Evolutionary conservation across 2,797 vertebrate species (phyloP).

Genomic region (Enteromius unitaeniatus): DNA sequence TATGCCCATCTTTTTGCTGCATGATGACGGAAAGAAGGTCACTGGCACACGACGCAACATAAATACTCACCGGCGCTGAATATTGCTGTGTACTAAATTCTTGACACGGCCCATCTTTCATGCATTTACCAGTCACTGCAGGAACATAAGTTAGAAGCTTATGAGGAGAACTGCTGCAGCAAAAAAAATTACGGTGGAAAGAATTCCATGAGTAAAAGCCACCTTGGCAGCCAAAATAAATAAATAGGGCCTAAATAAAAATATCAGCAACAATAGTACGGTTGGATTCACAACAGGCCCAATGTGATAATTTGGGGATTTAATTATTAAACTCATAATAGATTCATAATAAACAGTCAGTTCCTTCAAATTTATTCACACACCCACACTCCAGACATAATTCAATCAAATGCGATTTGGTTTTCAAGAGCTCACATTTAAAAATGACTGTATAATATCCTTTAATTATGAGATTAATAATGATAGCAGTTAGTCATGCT

Average conservation of each 20-base stretch:
- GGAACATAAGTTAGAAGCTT: constrained; percentile 42
- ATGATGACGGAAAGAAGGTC: constrained; percentile 53
- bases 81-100: constrained; percentile 56
- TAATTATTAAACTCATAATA: constrained; percentile 41
- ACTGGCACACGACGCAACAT: constrained; percentile 41
- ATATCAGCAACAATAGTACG: background rate
- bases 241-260: background rate
- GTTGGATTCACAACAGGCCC: constrained; percentile 18
- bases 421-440: constrained; percentile 45
- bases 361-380: constrained; percentile 44
- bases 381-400: constrained; percentile 43
- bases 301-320: constrained; percentile 34
- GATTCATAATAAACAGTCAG: constrained; percentile 54
- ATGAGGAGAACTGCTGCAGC: background rate
- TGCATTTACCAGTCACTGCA: constrained; percentile 47
- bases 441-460: constrained; percentile 51
- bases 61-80: constrained; percentile 54
- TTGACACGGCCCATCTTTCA: constrained; percentile 55
- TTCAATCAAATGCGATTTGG: constrained; percentile 51
- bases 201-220: constrained; percentile 25
- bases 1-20: constrained; percentile 49
- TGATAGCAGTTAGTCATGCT: constrained; percentile 53
- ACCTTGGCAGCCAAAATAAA: background rate
- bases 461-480: constrained; percentile 59
- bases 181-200: background rate